phyloP scores from a whole-genome alignment of 1,140 invertebrate genomes.

The Thereuonema tuberculata region DNA sequence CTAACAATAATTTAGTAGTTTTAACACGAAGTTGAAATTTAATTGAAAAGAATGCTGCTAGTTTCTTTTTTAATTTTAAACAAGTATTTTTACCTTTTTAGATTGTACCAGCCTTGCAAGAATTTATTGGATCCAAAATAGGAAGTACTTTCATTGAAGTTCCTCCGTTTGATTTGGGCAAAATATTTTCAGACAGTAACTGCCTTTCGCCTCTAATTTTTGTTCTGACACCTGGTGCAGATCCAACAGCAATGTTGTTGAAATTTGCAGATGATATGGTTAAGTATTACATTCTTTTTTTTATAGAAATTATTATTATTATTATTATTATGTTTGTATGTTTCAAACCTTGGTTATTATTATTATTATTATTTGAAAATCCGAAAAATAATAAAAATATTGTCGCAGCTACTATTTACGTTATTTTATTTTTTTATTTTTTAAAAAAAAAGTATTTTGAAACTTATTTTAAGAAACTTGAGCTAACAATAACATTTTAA shows the following conservation, averaged over 20 bases:
- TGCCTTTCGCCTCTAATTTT: slow-evolving; percentile 37
- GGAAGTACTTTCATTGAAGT: slow-evolving; percentile 40
- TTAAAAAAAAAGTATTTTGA: no score
- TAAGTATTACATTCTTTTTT: slow-evolving; percentile 9
- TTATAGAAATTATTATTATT: no score
- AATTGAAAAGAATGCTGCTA: no score
- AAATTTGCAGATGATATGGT: slow-evolving; percentile 42
- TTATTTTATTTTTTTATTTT: slow-evolving; percentile 11
- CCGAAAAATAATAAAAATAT: no score
- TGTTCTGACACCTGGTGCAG: slow-evolving; percentile 39
- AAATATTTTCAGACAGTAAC: slow-evolving; percentile 37
- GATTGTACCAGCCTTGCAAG: slow-evolving; percentile 61
- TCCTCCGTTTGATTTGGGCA: slow-evolving; percentile 39
- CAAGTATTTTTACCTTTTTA: not conserved
- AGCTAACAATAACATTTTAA: no score
- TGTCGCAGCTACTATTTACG: slow-evolving; percentile 25
- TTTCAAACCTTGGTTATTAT: no score
- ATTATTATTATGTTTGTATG: no score
- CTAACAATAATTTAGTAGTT: no score
- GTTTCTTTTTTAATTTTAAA: not conserved
- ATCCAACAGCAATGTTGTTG: slow-evolving; percentile 38
- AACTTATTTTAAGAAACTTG: no score
- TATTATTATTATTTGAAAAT: no score
- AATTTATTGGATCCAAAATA: slow-evolving; percentile 37
- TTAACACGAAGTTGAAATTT: no score